Percentiles rank a stretch among this genome's conserved stretches.
Conservation (phyloP, 2,113 vertebrate species). For the Chitala chitala region DNA sequence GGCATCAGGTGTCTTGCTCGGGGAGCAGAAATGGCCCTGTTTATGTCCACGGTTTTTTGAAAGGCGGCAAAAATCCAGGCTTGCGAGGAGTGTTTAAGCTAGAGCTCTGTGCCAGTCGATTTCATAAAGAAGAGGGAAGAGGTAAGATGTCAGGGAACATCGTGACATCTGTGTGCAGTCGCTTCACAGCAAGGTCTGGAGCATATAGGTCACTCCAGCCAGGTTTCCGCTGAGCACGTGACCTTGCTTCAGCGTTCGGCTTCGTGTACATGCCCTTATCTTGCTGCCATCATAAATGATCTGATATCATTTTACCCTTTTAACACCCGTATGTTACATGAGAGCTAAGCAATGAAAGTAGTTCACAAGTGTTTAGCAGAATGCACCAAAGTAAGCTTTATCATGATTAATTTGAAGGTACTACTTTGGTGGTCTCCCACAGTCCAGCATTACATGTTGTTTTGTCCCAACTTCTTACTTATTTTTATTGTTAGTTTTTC, state of each 20-base stretch:
- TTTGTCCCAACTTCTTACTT: no score
- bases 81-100: no score
- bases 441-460: no score
- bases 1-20: neutral
- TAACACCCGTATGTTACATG: neutral
- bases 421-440: no score
- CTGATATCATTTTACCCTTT: neutral
- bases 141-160: no score
- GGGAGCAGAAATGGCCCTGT: neutral
- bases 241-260: neutral
- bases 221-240: neutral
- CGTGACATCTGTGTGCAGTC: neutral
- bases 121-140: neutral
- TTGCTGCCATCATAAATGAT: neutral
- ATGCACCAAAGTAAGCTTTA: no score
- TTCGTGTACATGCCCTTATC: neutral
- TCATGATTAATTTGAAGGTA: no score
- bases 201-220: constrained; percentile 2
- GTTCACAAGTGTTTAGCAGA: neutral
- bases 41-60: neutral
- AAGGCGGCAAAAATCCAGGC: neutral
- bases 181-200: neutral
- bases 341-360: neutral
- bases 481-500: no score
- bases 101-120: neutral